Evolutionary conservation across 1,140 invertebrate species (phyloP), one percentile per base, ranked within the genome.

Genomic region (Varroa destructor): DNA sequence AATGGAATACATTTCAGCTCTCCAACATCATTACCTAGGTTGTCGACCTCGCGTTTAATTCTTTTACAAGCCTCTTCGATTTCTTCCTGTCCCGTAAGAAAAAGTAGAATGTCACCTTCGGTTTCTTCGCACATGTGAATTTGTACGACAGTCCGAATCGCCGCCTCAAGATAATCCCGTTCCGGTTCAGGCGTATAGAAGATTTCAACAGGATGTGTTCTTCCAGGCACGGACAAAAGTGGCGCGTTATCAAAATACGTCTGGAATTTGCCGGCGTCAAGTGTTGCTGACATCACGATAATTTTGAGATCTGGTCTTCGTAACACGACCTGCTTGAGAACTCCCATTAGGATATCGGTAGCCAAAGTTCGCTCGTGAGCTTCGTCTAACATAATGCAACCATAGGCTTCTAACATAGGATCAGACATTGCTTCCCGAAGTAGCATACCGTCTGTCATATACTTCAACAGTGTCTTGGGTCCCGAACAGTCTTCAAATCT

Each of bases 361-460:
- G 96, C 94, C 42, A 99, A 81, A 0, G 97, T 99, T 76, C 94
- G 85, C 84, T 99, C 97, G 80, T 99, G 97, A 79, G 97, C 97
- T 80, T 99, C 97, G 78, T 99, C 97, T 43, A 99, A 86, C 54
- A 99, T 81, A 72, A 99, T 91, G 1, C 86, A 83, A 79, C 94
- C 90, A 81, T 99, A 99, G 70, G 88, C 87, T 77, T 98, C 93
- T 25, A 99, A 80, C 85, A 98, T 89, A 0, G 96, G 96, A 82
- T 98, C 95, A 3, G 93, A 96, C 96, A 99, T 99, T 0, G 92
- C 96, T 83, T 99, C 97, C 72, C 97, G 83, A 40, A 99, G 82
- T 78, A 99, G 86, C 96, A 99, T 99, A 93, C 97, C 97, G 79
- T 99, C 96, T 10, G 96, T 99, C 90, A 98, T 95, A 79, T 99